A percentile compares a stretch with the other conserved stretches of the same genome.
Evolutionary conservation across 2,797 vertebrate species (phyloP).

Genomic region (Lemur catta): DNA sequence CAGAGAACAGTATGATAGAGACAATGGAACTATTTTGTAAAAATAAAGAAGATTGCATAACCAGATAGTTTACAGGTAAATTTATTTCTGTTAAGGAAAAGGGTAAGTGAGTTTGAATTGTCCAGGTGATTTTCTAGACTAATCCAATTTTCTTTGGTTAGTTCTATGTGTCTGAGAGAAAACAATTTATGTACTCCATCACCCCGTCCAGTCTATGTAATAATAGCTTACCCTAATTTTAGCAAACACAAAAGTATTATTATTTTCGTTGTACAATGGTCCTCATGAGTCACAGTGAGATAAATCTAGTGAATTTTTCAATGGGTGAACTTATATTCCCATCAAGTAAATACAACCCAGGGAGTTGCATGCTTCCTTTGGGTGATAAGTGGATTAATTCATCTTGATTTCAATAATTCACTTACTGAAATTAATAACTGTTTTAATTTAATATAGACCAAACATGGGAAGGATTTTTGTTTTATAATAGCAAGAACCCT

Average conservation of each 20-base stretch:
- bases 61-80: neutral
- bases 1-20: neutral
- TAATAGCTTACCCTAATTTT: neutral
- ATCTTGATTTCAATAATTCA: neutral
- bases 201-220: neutral
- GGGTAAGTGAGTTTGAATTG: slow-evolving; percentile 6
- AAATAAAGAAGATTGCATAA: neutral
- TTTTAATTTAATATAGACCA: neutral
- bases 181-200: neutral
- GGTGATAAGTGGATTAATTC: neutral
- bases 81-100: slow-evolving; percentile 47
- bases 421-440: neutral
- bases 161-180: neutral
- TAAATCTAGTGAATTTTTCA: neutral
- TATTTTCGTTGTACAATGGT: neutral
- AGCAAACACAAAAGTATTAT: neutral
- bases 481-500: neutral
- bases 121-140: slow-evolving; percentile 18
- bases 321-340: neutral
- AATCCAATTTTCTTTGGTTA: slow-evolving; percentile 25
- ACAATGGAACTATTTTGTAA: neutral
- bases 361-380: neutral
- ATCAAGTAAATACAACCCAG: neutral
- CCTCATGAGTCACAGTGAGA: neutral
- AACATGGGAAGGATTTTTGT: neutral